Conservation (phyloP, 2,888 invertebrate species). For the Drosophila nr. fundita region DNA sequence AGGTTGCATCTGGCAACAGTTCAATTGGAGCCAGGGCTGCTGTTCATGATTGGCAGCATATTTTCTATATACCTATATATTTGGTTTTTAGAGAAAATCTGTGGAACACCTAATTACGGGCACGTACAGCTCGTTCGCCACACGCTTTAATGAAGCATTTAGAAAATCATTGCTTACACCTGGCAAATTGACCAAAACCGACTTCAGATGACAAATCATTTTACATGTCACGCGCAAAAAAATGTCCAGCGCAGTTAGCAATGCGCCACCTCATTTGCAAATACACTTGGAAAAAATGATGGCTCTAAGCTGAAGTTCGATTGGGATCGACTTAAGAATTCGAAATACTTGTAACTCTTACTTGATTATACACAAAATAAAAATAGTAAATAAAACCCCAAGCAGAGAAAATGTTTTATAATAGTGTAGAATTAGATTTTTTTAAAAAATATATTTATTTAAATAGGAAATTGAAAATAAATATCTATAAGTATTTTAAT, state of each 20-base stretch:
- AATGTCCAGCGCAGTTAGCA: slow-evolving; percentile 47
- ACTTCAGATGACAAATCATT: slow-evolving; percentile 59
- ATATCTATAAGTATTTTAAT: background rate
- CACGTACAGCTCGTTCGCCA: slow-evolving; percentile 55
- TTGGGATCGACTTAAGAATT: background rate
- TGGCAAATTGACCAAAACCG: slow-evolving; percentile 39
- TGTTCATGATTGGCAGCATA: slow-evolving; percentile 43
- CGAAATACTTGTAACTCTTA: background rate
- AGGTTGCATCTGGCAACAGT: slow-evolving; percentile 68
- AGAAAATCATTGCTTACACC: slow-evolving; percentile 27
- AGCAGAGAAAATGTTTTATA: background rate
- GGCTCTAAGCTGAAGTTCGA: background rate
- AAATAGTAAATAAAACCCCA: background rate
- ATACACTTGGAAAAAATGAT: slow-evolving; percentile 5
- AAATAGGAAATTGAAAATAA: background rate
- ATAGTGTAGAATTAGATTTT: background rate
- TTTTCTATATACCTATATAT: background rate
- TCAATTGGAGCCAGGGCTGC: slow-evolving; percentile 62
- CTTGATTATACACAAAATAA: background rate
- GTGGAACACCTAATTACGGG: slow-evolving; percentile 40
- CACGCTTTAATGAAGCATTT: slow-evolving; percentile 53
- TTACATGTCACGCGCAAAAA: slow-evolving; percentile 47
- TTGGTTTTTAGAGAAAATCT: slow-evolving; percentile 22
- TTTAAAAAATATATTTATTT: background rate
- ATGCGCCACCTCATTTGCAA: slow-evolving; percentile 25